Percentiles rank a stretch among this genome's conserved stretches.
phyloP scores from a whole-genome alignment of 2,113 vertebrate species.

The Hyaena hyaena region DNA sequence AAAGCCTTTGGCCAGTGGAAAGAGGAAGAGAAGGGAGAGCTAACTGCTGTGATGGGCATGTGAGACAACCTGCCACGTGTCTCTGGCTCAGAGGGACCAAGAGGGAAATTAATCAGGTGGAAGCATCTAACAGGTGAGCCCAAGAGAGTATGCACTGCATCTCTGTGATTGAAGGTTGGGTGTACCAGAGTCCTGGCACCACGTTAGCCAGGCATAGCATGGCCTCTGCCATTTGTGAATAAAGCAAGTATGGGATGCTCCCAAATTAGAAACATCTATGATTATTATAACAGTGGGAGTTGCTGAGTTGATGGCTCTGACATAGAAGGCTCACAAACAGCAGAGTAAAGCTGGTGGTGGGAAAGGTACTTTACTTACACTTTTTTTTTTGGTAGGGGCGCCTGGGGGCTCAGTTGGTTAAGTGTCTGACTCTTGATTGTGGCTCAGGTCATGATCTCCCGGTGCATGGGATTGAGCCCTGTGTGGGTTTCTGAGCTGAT shows the following conservation, averaged over 20 bases:
- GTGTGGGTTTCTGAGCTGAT: too few species aligned
- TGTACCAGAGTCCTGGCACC: too few species aligned
- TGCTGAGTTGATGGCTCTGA: neutral
- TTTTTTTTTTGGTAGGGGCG: too few species aligned
- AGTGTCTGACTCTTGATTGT: too few species aligned
- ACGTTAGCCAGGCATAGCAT: neutral
- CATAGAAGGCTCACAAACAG: neutral
- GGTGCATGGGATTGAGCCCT: too few species aligned
- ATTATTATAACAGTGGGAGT: neutral
- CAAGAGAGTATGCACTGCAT: neutral
- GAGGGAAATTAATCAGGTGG: neutral
- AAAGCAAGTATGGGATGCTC: neutral
- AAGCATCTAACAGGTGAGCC: neutral
- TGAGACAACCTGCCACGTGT: neutral
- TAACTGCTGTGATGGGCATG: neutral
- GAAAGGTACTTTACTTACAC: neutral
- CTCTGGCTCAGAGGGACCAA: neutral
- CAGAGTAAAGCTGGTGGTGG: neutral
- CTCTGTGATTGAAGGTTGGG: neutral
- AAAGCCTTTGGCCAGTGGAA: neutral
- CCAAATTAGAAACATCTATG: neutral
- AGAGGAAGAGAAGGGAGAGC: neutral
- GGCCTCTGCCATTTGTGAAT: neutral
- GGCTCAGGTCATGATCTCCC: too few species aligned
- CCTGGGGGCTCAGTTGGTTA: too few species aligned